Evolutionary conservation across 2,888 invertebrate species (phyloP).

Genomic region (Philereme vetulata): DNA sequence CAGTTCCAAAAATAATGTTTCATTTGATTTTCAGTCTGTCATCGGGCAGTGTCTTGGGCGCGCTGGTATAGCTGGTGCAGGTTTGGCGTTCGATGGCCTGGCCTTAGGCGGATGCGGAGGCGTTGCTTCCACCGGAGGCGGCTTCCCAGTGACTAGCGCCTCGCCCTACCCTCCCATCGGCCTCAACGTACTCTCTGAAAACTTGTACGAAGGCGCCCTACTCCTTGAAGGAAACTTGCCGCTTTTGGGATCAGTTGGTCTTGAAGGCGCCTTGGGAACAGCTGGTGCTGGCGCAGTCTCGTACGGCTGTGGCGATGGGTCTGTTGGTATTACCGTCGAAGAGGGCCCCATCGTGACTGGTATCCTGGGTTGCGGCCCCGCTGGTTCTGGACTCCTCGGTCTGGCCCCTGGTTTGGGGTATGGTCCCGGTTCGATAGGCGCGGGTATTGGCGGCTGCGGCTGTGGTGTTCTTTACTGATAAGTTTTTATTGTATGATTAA

Average conservation of each 20-base stretch:
- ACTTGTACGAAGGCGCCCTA: constrained; percentile 49
- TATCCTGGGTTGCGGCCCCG: constrained; percentile 11
- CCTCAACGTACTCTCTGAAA: constrained; percentile 50
- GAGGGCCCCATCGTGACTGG: constrained; percentile 36
- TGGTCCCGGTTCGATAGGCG: constrained; percentile 2
- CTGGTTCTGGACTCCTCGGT: constrained; percentile 5
- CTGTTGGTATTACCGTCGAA: constrained; percentile 45
- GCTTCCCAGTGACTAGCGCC: constrained; percentile 44
- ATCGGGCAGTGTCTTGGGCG: constrained; percentile 4
- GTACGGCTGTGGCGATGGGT: constrained; percentile 52
- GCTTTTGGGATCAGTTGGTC: constrained; percentile 47
- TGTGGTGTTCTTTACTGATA: constrained; percentile 10
- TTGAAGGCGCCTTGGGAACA: constrained; percentile 49
- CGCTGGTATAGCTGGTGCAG: constrained; percentile 10
- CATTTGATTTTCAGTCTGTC: constrained; percentile 2
- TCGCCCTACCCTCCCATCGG: constrained; percentile 49
- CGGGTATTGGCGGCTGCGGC: constrained; percentile 8
- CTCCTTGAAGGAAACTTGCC: constrained; percentile 49
- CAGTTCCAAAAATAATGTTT: neutral
- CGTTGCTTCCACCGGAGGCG: constrained; percentile 44
- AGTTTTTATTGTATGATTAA: constrained; percentile 10
- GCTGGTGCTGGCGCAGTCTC: constrained; percentile 48
- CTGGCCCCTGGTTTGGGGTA: neutral
- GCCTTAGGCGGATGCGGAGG: constrained; percentile 23
- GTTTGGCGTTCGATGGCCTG: constrained; percentile 7